phyloP scores from a whole-genome alignment of 2,113 vertebrate genomes.

The Sphyrna mokarran region DNA sequence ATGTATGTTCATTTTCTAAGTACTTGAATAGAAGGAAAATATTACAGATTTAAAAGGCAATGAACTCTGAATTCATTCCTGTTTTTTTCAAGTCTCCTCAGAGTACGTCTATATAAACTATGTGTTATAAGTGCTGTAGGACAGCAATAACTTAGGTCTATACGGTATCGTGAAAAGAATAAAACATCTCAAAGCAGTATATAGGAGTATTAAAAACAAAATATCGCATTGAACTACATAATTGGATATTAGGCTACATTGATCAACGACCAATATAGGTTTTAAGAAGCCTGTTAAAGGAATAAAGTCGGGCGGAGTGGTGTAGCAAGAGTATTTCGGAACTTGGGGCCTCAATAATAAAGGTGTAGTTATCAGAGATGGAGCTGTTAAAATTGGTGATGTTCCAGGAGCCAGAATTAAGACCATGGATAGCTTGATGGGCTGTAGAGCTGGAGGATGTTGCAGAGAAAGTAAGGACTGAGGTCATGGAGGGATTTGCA shows the following conservation, averaged over 20 bases:
- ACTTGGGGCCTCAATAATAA: too few species aligned
- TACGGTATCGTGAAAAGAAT: not conserved
- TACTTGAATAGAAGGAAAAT: not conserved
- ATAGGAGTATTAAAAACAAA: not conserved
- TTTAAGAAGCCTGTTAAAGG: not conserved
- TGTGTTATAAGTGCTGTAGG: not conserved
- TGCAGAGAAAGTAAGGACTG: too few species aligned
- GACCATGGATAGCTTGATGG: too few species aligned
- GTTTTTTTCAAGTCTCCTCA: not conserved
- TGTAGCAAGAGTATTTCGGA: not conserved
- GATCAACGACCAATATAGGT: not conserved
- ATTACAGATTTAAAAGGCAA: not conserved
- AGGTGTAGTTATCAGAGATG: too few species aligned
- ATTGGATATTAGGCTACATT: not conserved
- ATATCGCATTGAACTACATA: not conserved
- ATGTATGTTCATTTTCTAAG: not conserved
- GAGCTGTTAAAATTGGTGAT: too few species aligned
- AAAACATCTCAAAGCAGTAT: not conserved
- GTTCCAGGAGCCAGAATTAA: too few species aligned
- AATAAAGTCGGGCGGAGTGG: not conserved
- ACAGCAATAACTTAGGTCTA: too few species aligned
- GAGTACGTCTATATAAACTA: not conserved
- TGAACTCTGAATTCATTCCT: not conserved
- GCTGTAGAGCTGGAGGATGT: too few species aligned
- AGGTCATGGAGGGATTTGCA: too few species aligned